Conservation (phyloP, 2,888 invertebrate genomes). For the Arrhopalites spinosus region DNA sequence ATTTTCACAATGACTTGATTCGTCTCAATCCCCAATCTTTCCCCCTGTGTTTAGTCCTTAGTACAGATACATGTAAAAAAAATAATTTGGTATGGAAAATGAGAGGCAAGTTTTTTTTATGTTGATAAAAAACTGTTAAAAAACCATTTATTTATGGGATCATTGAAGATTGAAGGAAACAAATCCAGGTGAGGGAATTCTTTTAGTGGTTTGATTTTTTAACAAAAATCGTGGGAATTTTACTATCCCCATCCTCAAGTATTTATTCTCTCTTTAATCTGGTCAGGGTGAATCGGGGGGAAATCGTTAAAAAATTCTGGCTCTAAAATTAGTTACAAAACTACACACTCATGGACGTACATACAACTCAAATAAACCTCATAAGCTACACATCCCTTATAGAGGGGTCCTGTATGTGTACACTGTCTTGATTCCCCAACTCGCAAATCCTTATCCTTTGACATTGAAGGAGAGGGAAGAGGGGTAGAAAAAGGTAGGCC, state of each 20-base stretch:
- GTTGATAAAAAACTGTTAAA: background rate
- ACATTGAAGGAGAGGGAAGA: slow-evolving; percentile 1
- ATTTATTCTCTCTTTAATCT: slow-evolving; percentile 19
- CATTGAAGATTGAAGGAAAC: background rate
- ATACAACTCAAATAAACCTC: background rate
- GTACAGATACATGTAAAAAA: background rate
- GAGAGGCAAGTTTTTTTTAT: background rate
- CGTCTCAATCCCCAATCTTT: too few species aligned
- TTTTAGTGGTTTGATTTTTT: slow-evolving; percentile 12
- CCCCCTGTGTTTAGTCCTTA: background rate
- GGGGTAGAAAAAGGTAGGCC: background rate
- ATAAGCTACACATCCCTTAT: background rate
- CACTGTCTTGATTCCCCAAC: background rate
- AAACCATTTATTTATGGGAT: background rate
- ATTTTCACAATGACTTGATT: too few species aligned
- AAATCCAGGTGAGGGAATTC: background rate
- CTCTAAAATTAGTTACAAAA: slow-evolving; percentile 33
- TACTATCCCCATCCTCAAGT: slow-evolving; percentile 7
- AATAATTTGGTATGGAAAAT: background rate
- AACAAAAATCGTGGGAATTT: slow-evolving; percentile 34
- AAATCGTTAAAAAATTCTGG: slow-evolving; percentile 32
- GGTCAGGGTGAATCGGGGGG: slow-evolving; percentile 29
- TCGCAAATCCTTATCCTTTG: slow-evolving; percentile 7
- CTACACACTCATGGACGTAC: background rate
- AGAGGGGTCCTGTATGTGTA: background rate